Base-by-base conservation (phyloP, 2,797 vertebrate genomes). In the Octomys mimax region DNA sequence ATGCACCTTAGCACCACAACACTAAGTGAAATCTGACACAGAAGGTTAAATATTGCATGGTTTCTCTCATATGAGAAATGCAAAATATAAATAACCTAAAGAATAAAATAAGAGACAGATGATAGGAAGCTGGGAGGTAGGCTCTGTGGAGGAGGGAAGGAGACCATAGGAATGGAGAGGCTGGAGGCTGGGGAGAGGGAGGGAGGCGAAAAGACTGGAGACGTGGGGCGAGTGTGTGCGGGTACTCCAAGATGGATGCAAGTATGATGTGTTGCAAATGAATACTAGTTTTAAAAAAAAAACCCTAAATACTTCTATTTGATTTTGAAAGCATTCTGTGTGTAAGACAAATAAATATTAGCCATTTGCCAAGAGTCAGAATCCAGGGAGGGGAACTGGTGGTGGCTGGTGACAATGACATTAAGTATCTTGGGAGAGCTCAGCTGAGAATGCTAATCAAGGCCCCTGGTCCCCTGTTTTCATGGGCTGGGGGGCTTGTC, bases 261-360 rank as follows among this genome's bases (percentile, higher is more conserved):
- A 75, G 6, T 13, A 28, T 75, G 26, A 46, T 28, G 28, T 26
- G 71, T 46, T 26, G 24, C 39, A 46, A 46, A 75, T 42, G 14
- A 5, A 46, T 46, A 13, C 39, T 75, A 46, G 46, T 75, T 49
- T 49, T 49, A 49, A 49, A 42, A 42, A 42, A 42, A 75, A 28
- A 66, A 12, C 12, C 24, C 24, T 46, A 46, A 75, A 46, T 46
- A 42, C 71, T 68, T 77, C 12, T 61, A 91, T 54, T 84, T 93
- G 46, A 70, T 77, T 86, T 61, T 87, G 59, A 88, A 61, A 24
- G 71, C 16, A 49, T 24, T 92, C 39, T 64, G 31, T 1, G 10
- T n/a, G 9, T 36, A 84, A 94, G 33, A 57, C 70, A 75, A 90
- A 42, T 68, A 75, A 90, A 42, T 73, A 91, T 54, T 28, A 87